Base-by-base conservation (phyloP, 2,113 vertebrate species). In the Solea solea region DNA sequence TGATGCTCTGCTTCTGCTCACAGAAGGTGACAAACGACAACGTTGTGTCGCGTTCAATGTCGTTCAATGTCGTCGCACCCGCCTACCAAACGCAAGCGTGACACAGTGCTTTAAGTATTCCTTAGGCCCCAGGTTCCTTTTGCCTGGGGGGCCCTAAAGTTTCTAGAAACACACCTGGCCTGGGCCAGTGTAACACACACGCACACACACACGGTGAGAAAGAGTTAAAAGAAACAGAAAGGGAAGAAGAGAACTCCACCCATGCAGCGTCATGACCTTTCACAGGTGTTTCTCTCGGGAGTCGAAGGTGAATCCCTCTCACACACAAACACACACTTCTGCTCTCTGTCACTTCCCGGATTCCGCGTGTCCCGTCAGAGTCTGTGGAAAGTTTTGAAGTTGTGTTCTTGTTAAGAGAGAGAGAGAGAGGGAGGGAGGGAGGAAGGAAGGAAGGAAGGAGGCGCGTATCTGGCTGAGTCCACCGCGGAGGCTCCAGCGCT, bases 221-320 rank as follows among this genome's bases (percentile, higher is more conserved):
- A 52, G 67, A 65, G 69, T 70, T 83, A 59, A 76, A 50, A 21
- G 4, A 39, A 34, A 34, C 34, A 34, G 34, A 34, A 34, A 34
- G 34, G 34, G 34, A 25, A n/a, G 13, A 5, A n/a, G 13, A 5
- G 25, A 67, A 3, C 91, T 84, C 89, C 87, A 28, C 86, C 85
- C 81, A 74, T 28, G 45, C 5, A 14, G 44, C 81, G 86, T 88
- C 80, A 84, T n/a, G 56, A 84, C 76, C 66, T 81, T 69, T 54
- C 52, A 15, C 88, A 10, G 44, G 44, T 45, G 44, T 45, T 2
- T 45, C 8, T 45, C 44, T 45, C 44, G 44, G 44, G 44, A 12
- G 44, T 9, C 2, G 44, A 2, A 12, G 44, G 44, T 9, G 44
- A 9, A 5, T 45, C 44, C 2, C 3, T 45, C 8, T 10, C 44